Base-by-base conservation (phyloP, 2,888 invertebrate species). In the Plebejus anna region DNA sequence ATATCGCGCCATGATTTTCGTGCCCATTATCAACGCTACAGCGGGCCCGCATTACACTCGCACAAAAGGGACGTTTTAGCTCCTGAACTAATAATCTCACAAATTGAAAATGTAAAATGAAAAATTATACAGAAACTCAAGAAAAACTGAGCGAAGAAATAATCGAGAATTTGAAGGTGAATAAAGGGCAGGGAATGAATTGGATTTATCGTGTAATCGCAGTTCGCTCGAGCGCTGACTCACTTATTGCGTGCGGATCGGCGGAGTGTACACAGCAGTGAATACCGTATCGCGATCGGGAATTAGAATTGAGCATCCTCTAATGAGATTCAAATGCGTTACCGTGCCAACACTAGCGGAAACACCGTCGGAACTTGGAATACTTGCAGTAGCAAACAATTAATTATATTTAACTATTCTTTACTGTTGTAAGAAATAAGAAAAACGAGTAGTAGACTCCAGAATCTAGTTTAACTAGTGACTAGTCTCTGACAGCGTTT, bases 191-290 rank as follows among this genome's bases (percentile, higher is more conserved):
- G 83, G 81, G 82, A 84, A 86, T 85, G 84, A 88, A 89, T 90
- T 88, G 86, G 84, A 89, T 90, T 89, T 89, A 88, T 88, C 86
- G 83, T 86, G 86, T 89, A 87, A 89, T 89, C 85, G 83, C 84
- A 85, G 89, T 88, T 87, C 82, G 82, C 84, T 87, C 84, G 87
- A 82, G 85, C 84, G 83, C 85, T 86, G 84, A 84, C 84, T 87
- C 84, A 85, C 84, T 86, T 87, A 89, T 89, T 88, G 87, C 84
- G 82, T 80, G 81, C 82, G 82, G 82, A 28, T 66, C 66, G 66
- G 28, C 82, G 82, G 84, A 87, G 87, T 80, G 83, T 81, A 83
- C 85, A 85, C 83, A 81, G 82, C 84, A 83, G 82, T 84, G 85
- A 85, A 86, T 86, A 87, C 82, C 82, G 84, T 86, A 86, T 84